phyloP scores from a whole-genome alignment of 2,113 vertebrate species.

The Grallaria varia region DNA sequence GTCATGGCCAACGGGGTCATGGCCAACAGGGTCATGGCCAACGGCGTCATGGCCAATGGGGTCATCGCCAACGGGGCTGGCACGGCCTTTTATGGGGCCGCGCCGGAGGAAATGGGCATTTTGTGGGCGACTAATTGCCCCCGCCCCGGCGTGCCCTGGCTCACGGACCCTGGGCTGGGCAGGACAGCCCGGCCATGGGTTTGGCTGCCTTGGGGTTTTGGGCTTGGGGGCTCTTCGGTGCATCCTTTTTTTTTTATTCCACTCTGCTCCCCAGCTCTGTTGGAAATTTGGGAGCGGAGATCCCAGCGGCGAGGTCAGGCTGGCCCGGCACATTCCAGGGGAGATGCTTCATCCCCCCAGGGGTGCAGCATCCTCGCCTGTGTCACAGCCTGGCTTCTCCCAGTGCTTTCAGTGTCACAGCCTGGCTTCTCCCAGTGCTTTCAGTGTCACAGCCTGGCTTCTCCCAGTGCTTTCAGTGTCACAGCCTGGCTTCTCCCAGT shows the following conservation, averaged over 20 bases:
- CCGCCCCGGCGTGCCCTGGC: neutral
- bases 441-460: neutral
- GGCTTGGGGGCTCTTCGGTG: neutral
- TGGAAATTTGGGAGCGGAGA: neutral
- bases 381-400: no score
- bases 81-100: neutral
- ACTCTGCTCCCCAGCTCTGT: neutral
- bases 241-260: neutral
- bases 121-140: neutral
- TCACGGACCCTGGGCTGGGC: neutral
- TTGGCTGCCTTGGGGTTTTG: neutral
- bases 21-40: neutral
- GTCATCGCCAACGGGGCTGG: neutral
- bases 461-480: neutral
- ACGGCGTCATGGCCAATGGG: neutral
- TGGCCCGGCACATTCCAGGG: fast-evolving
- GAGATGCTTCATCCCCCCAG: neutral
- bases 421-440: neutral
- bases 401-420: neutral
- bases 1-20: neutral
- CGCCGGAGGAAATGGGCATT: conserved; percentile 14
- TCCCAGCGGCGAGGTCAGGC: fast-evolving
- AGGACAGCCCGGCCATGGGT: neutral
- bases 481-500: neutral
- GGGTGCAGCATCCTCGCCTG: neutral